phyloP scores from a whole-genome alignment of 2,113 vertebrate genomes.

The Erinaceus europaeus region DNA sequence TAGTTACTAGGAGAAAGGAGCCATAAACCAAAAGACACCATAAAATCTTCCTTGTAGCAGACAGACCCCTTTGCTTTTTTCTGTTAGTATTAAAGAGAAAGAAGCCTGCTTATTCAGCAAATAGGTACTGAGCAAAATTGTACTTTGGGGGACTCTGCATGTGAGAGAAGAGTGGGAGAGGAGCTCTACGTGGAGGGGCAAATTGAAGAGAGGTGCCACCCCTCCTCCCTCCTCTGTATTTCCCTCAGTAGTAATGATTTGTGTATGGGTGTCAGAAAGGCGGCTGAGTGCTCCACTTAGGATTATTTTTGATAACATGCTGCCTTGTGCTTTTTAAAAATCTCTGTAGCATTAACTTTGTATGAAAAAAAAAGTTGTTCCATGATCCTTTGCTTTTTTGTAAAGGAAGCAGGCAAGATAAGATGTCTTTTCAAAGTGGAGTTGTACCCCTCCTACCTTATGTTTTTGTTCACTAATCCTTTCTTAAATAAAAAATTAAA shows the following conservation, averaged over 20 bases:
- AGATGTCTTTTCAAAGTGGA: background rate
- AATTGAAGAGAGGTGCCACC: background rate
- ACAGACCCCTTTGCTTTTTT: background rate
- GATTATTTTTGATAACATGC: background rate
- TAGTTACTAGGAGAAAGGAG: background rate
- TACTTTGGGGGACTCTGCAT: background rate
- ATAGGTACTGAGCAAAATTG: background rate
- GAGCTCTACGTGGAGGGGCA: background rate
- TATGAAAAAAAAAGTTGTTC: background rate
- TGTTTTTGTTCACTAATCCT: no score
- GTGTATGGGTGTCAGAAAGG: background rate
- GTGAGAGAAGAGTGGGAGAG: background rate
- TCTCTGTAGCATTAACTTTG: background rate
- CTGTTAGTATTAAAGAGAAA: background rate
- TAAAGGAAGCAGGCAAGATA: background rate
- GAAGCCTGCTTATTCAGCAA: background rate
- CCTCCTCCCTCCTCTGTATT: background rate
- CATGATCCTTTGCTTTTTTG: background rate
- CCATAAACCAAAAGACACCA: background rate
- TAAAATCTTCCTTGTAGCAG: background rate
- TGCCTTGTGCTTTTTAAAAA: background rate
- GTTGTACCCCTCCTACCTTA: no score
- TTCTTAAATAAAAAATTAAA: no score
- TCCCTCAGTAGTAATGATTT: accelerated
- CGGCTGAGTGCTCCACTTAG: background rate